Conservation (phyloP, 2,113 vertebrate genomes). For the Pampusana beccarii region DNA sequence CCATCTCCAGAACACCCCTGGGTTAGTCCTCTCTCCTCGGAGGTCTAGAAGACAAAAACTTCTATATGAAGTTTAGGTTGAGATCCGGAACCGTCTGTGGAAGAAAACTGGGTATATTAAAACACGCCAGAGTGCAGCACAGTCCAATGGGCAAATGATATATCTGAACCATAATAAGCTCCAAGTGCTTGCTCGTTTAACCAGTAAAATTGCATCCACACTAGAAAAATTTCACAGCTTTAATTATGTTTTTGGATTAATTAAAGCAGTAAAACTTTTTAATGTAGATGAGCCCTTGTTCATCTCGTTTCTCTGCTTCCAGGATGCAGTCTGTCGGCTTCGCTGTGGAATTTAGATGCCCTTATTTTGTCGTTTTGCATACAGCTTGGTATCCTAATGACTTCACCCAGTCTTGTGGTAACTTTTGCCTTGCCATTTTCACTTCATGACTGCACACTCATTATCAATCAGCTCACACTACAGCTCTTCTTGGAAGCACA, state of each 20-base stretch:
- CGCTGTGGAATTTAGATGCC: not conserved
- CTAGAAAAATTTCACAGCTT: constrained; percentile 31
- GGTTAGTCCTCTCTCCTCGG: not conserved
- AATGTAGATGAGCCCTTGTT: not conserved
- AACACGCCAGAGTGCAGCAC: not conserved
- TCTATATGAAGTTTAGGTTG: not conserved
- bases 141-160: not conserved
- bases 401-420: not conserved
- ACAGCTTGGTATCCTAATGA: not conserved
- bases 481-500: not conserved
- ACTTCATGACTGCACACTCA: not conserved
- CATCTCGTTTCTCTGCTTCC: constrained; percentile 22
- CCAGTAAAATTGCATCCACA: not conserved
- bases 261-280: constrained; percentile 54
- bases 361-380: not conserved
- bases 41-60: not conserved
- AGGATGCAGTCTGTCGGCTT: not conserved
- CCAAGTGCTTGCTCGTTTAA: constrained; percentile 30
- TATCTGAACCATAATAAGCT: not conserved
- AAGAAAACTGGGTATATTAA: not conserved
- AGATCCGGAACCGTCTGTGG: not conserved
- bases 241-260: constrained; percentile 46
- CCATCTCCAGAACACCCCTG: not conserved
- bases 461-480: not conserved
- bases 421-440: not conserved